Conservation (phyloP, 30 jellyfish, hydroid and myxozoan genomes). For the Chrysaora quinquecirrha region DNA sequence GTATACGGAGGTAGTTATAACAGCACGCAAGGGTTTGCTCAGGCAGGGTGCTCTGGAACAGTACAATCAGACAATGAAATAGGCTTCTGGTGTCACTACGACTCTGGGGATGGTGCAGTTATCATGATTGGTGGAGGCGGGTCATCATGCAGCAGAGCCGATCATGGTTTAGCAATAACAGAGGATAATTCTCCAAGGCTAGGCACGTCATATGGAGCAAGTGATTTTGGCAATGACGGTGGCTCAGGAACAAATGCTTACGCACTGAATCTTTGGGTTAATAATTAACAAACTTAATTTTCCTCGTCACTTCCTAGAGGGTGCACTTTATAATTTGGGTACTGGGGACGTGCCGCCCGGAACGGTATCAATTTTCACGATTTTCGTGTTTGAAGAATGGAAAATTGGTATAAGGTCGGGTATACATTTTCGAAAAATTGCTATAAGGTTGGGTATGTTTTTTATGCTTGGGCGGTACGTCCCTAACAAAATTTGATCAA, state of each 20-base stretch:
- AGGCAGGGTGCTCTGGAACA: conserved; percentile 27
- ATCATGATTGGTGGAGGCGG: conserved; percentile 72
- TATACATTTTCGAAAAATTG: too few species aligned
- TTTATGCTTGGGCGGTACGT: too few species aligned
- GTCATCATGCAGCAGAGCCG: conserved; percentile 47
- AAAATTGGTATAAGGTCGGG: too few species aligned
- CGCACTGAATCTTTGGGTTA: conserved; percentile 13
- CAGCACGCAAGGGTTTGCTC: conserved; percentile 7
- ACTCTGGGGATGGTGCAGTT: conserved; percentile 53
- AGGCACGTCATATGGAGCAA: neutral
- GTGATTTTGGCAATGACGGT: neutral
- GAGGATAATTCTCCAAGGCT: conserved; percentile 41
- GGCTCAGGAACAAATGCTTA: neutral
- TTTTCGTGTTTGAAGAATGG: too few species aligned
- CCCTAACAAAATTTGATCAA: too few species aligned
- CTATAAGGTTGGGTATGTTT: too few species aligned
- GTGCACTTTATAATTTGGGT: neutral
- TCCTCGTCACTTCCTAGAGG: neutral
- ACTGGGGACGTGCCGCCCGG: too few species aligned
- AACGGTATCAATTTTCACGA: too few species aligned
- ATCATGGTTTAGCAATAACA: conserved; percentile 56
- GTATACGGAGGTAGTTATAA: neutral
- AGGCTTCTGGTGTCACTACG: conserved; percentile 68
- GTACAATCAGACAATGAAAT: conserved; percentile 6
- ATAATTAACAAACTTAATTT: neutral